Evolutionary conservation across 2,888 invertebrate genomes (phyloP).

Genomic region (Drosophila mulleri): DNA sequence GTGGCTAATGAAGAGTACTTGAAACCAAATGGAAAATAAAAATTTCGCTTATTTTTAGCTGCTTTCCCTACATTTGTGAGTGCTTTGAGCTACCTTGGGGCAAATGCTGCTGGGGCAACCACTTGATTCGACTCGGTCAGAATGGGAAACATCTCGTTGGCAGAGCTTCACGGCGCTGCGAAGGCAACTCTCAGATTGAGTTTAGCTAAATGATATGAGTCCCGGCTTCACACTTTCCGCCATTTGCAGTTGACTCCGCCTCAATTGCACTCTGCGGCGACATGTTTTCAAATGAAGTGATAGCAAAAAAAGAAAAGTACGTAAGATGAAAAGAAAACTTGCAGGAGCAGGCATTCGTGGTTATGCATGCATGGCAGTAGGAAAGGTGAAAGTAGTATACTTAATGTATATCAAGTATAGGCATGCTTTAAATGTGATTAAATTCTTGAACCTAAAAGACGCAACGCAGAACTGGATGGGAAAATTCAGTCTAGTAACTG

Average conservation of each 20-base stretch:
- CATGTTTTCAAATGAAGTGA: slow-evolving; percentile 2
- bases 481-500: no score
- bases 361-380: no score
- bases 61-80: not conserved
- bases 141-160: slow-evolving; percentile 19
- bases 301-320: not conserved
- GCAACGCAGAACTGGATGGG: no score
- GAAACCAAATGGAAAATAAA: slow-evolving; percentile 38
- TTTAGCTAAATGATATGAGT: slow-evolving; percentile 28
- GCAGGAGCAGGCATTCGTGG: not conserved
- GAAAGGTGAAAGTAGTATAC: not conserved
- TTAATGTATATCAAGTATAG: not conserved
- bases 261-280: slow-evolving; percentile 3
- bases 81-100: slow-evolving; percentile 6
- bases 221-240: slow-evolving; percentile 13
- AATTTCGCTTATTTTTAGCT: slow-evolving; percentile 1
- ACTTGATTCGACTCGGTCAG: slow-evolving; percentile 28
- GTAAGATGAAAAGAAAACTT: not conserved
- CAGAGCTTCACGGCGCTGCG: slow-evolving; percentile 6
- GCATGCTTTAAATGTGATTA: not conserved
- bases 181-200: slow-evolving; percentile 15
- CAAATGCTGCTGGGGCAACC: slow-evolving; percentile 23
- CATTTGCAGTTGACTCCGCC: not conserved
- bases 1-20: slow-evolving; percentile 55
- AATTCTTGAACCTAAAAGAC: not conserved